phyloP scores from a whole-genome alignment of 1,140 invertebrate genomes.

The Tetranychus urticae region DNA sequence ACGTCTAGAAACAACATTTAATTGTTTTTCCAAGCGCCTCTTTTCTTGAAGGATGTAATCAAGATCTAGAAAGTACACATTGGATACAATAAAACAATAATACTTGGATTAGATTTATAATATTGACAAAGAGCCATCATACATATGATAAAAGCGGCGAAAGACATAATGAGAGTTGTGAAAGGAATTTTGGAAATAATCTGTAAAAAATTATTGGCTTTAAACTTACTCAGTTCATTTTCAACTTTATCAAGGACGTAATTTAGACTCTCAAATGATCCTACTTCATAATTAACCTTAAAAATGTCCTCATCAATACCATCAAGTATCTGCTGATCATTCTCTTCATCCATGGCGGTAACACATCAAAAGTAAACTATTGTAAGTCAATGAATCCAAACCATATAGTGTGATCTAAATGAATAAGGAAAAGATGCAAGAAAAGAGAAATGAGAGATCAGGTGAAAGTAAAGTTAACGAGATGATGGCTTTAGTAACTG shows the following conservation, averaged over 20 bases:
- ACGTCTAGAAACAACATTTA: slow-evolving; percentile 66
- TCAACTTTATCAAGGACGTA: neutral
- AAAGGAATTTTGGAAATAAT: neutral
- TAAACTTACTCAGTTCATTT: neutral
- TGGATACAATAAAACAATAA: neutral
- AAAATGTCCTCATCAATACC: neutral
- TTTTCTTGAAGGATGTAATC: slow-evolving; percentile 6
- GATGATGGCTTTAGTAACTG: no score
- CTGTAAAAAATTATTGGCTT: neutral
- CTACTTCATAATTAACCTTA: neutral
- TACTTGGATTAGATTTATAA: no score
- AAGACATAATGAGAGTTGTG: neutral
- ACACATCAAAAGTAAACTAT: no score
- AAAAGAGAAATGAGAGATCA: no score
- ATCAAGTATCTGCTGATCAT: neutral
- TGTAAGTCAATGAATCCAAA: no score
- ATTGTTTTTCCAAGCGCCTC: slow-evolving; percentile 1
- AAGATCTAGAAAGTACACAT: neutral
- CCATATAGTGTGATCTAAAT: no score
- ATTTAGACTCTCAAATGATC: neutral
- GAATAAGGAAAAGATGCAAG: no score
- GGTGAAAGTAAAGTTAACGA: no score
- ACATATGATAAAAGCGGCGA: neutral
- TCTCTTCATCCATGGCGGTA: neutral
- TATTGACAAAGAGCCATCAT: no score